Conservation (phyloP, 2,113 vertebrate genomes). For the Pungitius pungitius region DNA sequence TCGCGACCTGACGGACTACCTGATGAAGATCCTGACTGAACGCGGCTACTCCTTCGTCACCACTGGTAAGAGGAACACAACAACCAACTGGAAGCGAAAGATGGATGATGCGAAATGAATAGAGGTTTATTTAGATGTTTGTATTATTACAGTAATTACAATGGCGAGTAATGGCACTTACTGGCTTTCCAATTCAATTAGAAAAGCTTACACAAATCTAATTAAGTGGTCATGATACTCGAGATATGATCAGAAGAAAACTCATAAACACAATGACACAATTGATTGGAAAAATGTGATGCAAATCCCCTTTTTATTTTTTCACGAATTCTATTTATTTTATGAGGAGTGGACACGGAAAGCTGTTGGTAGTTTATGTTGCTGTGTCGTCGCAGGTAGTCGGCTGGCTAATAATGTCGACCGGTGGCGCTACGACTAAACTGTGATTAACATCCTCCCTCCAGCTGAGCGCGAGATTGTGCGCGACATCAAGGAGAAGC, state of each 20-base stretch:
- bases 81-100: background rate
- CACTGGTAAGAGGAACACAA: slow-evolving; percentile 83
- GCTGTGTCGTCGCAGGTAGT: background rate
- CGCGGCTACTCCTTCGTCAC: slow-evolving; percentile 98
- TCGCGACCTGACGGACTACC: slow-evolving; percentile 97
- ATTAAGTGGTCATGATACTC: background rate
- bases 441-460: background rate
- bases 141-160: background rate
- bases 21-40: slow-evolving; percentile 99
- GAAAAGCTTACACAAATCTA: background rate
- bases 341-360: background rate
- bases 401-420: background rate
- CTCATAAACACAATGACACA: background rate
- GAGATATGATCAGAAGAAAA: background rate
- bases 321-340: background rate
- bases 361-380: background rate
- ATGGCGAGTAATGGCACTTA: background rate
- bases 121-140: background rate
- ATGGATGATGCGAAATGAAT: background rate
- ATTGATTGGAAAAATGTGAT: background rate
- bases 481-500: slow-evolving; percentile 98
- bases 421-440: background rate
- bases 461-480: slow-evolving; percentile 96
- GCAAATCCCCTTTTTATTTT: background rate
- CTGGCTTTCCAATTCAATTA: background rate